Base-by-base conservation (phyloP, 2,113 vertebrate genomes). In the Calidris pygmaea region DNA sequence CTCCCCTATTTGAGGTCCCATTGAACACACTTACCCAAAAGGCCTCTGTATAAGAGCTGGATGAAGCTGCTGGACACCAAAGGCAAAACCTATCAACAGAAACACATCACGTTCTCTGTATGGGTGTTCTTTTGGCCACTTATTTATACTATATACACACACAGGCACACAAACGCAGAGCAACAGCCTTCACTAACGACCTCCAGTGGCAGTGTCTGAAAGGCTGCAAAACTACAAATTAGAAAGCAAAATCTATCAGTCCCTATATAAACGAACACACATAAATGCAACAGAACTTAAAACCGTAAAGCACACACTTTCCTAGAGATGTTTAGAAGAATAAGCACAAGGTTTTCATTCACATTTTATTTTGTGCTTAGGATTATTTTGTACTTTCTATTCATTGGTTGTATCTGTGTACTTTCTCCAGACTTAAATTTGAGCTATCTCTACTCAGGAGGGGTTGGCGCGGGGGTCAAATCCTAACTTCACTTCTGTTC, bases 11-110 rank as follows among this genome's bases (percentile, higher is more conserved):
- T 82, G 82, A 97, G 50, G 78, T 94, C 60, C 71, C 81, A 63
- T 67, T 90, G 66, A 93, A 93, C 30, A 56, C 55, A 98, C 98
- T 98, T 99, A 99, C 99, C 99, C 99, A 94, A 99, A 99, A 97
- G 99, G 99, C 98, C 99, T 99, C 96, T 99, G 99, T 98, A 99
- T 99, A 97, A 99, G 99, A 66, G 99, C 99, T 60, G 99, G 99
- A 97, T 99, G 99, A 97, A 99, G 99, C 67, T 99, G 99, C 86
- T 99, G 99, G 95, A 99, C 99, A 58, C 99, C 99, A 97, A 99
- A 99, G 90, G 99, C 99, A 98, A 99, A 99, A 97, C 99, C 99
- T 99, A 97, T 35, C 77, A 98, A 96, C 70, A 97, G 96, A 95
- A 98, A 96, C 93, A 98, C 29, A 98, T 75, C 93, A 97, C 50